Conservation (phyloP, 2,888 invertebrate genomes). For the Conops quadrifasciatus region DNA sequence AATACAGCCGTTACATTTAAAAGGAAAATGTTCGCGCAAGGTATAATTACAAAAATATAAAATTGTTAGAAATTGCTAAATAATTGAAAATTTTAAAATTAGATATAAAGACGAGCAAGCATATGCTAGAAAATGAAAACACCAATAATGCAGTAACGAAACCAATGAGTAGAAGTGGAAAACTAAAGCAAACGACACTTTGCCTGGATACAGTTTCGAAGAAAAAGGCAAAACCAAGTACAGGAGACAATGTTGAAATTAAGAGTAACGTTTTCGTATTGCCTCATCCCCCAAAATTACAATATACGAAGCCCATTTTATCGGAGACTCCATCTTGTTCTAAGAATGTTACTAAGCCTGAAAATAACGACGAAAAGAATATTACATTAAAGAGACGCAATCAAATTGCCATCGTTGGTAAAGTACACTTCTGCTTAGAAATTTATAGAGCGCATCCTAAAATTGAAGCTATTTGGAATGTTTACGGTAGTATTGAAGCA, state of each 20-base stretch:
- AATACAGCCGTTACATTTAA: neutral
- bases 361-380: neutral
- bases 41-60: conserved; percentile 30
- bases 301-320: neutral
- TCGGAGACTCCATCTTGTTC: neutral
- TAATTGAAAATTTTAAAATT: conserved; percentile 33
- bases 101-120: conserved; percentile 38
- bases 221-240: conserved; percentile 31
- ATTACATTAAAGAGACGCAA: conserved; percentile 47
- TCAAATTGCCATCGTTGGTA: conserved; percentile 52
- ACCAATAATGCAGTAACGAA: conserved; percentile 50
- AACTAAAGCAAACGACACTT: conserved; percentile 53
- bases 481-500: conserved; percentile 52
- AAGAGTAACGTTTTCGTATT: conserved; percentile 38
- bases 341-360: neutral
- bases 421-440: conserved; percentile 55
- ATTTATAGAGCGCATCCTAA: conserved; percentile 51
- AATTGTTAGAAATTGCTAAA: conserved; percentile 39
- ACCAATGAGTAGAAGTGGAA: conserved; percentile 45
- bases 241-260: neutral
- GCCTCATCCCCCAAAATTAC: conserved; percentile 40
- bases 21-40: conserved; percentile 1
- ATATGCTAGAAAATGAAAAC: conserved; percentile 43
- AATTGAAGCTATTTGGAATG: conserved; percentile 55
- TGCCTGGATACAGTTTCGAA: conserved; percentile 43